These are phyloP conservation scores for Drosophila parabipectinata DNA, from an alignment of 1,140 invertebrate genomes.

Conservation along the genomic window DNA sequence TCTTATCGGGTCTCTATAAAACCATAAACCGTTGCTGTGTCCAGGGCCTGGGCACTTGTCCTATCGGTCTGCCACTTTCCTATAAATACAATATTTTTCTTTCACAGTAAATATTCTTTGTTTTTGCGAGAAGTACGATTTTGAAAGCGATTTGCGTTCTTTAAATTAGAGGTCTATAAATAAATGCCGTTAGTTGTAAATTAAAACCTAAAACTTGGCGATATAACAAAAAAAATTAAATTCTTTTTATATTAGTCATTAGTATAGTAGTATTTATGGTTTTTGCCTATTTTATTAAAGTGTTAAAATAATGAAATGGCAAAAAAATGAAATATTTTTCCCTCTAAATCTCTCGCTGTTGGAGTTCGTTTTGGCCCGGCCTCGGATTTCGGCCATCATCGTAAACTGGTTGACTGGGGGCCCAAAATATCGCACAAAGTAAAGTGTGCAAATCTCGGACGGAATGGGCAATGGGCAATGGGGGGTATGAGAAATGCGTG, in stretches of 20 bases:
- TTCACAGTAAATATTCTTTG: neutral
- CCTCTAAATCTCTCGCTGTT: neutral
- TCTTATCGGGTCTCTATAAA: constrained; percentile 17
- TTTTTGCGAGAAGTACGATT: neutral
- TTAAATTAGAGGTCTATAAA: neutral
- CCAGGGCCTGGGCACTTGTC: constrained; percentile 44
- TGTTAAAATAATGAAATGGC: neutral
- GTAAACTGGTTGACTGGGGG: constrained; percentile 34
- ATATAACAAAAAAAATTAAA: neutral
- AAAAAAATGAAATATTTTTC: neutral
- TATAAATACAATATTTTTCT: neutral
- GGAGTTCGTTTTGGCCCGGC: constrained; percentile 6
- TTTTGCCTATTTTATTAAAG: neutral
- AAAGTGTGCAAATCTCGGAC: constrained; percentile 36
- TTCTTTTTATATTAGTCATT: neutral
- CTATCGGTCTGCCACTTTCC: constrained; percentile 7
- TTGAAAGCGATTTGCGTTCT: neutral
- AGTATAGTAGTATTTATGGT: neutral
- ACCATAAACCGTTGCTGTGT: constrained; percentile 43
- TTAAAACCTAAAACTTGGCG: neutral
- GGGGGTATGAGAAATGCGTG: constrained; percentile 42
- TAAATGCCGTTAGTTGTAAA: neutral
- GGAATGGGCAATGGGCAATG: constrained; percentile 10
- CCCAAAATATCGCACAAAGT: constrained; percentile 17
- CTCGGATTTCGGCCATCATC: constrained; percentile 29